A percentile compares a stretch with the other conserved stretches of the same genome.
Conservation (phyloP, 2,888 invertebrate genomes). For the Amiota communis region DNA sequence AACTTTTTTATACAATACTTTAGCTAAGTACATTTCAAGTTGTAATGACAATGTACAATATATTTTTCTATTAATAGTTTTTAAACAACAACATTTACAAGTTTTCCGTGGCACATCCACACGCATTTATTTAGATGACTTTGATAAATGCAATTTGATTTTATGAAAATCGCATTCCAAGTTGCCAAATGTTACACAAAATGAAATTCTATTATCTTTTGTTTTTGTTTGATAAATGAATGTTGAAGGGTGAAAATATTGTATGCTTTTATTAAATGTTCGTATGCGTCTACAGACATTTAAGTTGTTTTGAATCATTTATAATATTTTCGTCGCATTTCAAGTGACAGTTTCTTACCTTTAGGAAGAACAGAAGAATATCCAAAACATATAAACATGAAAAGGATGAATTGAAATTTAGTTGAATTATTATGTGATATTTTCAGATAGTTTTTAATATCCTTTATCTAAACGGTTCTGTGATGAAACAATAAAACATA, state of each 20-base stretch:
- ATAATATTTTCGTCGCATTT: conserved; percentile 27
- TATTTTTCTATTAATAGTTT: conserved; percentile 13
- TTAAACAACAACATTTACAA: conserved; percentile 11
- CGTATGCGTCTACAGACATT: conserved; percentile 18
- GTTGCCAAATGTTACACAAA: conserved; percentile 11
- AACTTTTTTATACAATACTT: conserved; percentile 1
- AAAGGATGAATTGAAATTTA: conserved; percentile 38
- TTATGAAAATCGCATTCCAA: too few species aligned
- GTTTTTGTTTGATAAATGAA: conserved; percentile 23
- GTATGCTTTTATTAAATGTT: neutral
- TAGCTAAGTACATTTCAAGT: conserved; percentile 4
- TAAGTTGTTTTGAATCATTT: conserved; percentile 22
- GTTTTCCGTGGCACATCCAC: conserved; percentile 5
- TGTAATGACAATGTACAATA: neutral
- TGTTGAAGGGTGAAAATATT: neutral
- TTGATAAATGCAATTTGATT: conserved; percentile 3
- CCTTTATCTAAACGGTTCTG: too few species aligned
- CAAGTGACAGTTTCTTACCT: conserved; percentile 11
- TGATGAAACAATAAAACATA: neutral
- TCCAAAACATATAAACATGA: neutral
- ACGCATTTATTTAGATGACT: neutral
- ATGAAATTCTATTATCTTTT: neutral
- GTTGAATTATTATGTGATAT: neutral
- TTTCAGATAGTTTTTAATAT: neutral
- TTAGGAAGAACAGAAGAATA: neutral